Base-by-base conservation (phyloP, 2,888 invertebrate genomes). In the Coenonympha glycerion region DNA sequence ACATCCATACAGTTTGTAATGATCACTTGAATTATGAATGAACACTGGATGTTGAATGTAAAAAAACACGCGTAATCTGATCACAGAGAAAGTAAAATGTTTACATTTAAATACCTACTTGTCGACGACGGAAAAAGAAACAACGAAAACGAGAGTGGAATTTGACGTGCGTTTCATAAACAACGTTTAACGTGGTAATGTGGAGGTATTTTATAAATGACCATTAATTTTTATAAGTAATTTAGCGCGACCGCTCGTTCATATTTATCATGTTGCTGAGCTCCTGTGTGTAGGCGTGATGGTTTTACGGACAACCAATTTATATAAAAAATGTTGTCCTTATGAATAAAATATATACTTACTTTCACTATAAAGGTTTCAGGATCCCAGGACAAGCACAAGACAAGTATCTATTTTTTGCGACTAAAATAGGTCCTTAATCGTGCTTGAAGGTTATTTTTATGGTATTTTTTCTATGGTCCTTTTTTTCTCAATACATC, bases 121-220 rank as follows among this genome's bases (percentile, higher is more conserved):
- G 70, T 65, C 64, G 68, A 62, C 60, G 59, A 68, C 65, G 59
- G 62, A 62, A 66, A 76, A 74, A 74, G 45, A 77, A 76, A 68
- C 62, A 77, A 77, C 73, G 80, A 76, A 83, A 79, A 71, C 65
- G 76, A 80, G 75, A 78, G 77, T 77, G 72, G 75, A 73, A 77
- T 79, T 81, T 76, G 65, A 73, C 71, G 66, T 69, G 68, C 64
- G 68, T 75, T 76, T 73, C 71, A 76, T 75, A 79, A 76, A 76
- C 60, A 69, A 66, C 63, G 56, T 64, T 65, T 65, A 64, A 65
- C 54, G 64, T 69, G 66, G 72, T 69, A 75, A 76, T 64, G 61
- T 66, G 68, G 63, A 61, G 58, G 49, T 51, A 61, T 55, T 56
- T 59, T 61, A 58, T 59, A 61, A 61, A 46, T 59, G 53, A 56